Evolutionary conservation across 2,797 vertebrate species (phyloP).

Genomic region (Typhlichthys subterraneus): DNA sequence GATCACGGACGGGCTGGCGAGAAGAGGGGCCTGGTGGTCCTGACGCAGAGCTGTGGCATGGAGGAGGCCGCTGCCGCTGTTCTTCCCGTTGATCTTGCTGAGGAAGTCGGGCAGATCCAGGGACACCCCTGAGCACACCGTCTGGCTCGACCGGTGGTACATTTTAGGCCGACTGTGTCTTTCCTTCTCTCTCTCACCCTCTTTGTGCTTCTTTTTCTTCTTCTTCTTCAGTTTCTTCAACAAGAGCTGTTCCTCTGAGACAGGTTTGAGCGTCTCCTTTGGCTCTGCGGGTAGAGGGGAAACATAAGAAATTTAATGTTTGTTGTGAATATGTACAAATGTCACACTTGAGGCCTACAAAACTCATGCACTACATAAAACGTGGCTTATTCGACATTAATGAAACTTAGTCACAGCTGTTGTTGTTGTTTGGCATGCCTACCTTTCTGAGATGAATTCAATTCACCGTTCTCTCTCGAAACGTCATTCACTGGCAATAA

Average conservation of each 20-base stretch:
- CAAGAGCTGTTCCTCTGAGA: conserved; percentile 87
- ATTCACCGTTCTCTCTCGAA: conserved; percentile 90
- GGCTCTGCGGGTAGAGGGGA: conserved; percentile 72
- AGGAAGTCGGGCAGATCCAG: conserved; percentile 67
- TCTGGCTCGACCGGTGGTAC: conserved; percentile 96
- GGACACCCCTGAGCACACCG: conserved; percentile 86
- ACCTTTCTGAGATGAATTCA: conserved; percentile 88
- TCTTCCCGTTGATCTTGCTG: conserved; percentile 66
- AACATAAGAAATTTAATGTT: background rate
- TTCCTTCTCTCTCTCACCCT: conserved; percentile 91
- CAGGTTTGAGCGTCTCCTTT: conserved; percentile 87
- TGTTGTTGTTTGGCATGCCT: conserved; percentile 2
- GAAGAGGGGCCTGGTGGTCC: conserved; percentile 60
- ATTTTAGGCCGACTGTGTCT: conserved; percentile 89
- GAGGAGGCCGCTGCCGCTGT: conserved; percentile 47
- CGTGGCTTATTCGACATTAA: background rate
- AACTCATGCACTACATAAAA: background rate
- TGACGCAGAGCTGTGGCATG: conserved; percentile 69
- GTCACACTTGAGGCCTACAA: background rate
- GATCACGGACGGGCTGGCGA: conserved; percentile 45
- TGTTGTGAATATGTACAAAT: background rate
- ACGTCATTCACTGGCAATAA: conserved; percentile 84
- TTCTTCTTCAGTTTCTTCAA: conserved; percentile 99
- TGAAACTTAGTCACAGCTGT: background rate
- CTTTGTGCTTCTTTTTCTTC: conserved; percentile 99